Evolutionary conservation across 2,113 vertebrate species (phyloP), one percentile per base, ranked within the genome.

Genomic region (Scophthalmus maximus): DNA sequence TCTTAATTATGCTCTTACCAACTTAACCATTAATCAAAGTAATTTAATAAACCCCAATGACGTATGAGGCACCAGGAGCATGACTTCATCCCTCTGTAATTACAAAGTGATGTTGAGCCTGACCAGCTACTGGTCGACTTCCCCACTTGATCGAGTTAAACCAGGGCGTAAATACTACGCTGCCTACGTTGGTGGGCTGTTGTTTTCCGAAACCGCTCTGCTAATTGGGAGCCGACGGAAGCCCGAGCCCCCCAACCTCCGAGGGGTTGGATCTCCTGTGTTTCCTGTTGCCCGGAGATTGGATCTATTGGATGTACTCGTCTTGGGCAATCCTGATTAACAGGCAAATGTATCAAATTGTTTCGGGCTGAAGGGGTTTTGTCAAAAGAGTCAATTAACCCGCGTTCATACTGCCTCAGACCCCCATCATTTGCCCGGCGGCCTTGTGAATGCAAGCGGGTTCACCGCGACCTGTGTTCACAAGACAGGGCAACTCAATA

Each of bases 1-100:
- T 36, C 46, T 73, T 76, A 74, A 85, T 85, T 70, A 72, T 52
- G 56, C 64, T 75, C 53, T 27, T 56, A 42, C 20, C 50, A 71
- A 61, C 55, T 59, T 60, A 52, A 76, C 34, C 50, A 58, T 86
- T 75, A 80, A 78, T 83, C 51, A 76, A 63, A 72, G 68, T 81
- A 40, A 89, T 88, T 78, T 36, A 81, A 86, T 87, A 68, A 88
- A 73, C 75, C 27, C n/a, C 64, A 50, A 25, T 50, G 63, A 86
- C 2, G n/a, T 85, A 61, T 22, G 22, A 20, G 34, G 22, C 64
- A 12, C 59, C 27, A 1, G 27, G 64, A 76, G 71, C 81, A 76
- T 7, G 1, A 75, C 71, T 71, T 64, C 58, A 69, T 76, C 66
- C 63, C 53, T 9, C 61, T 74, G 17, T 69, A 67, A 82, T 74